Conservation (phyloP, 1,140 invertebrate genomes). For the Marisa cornuarietis region DNA sequence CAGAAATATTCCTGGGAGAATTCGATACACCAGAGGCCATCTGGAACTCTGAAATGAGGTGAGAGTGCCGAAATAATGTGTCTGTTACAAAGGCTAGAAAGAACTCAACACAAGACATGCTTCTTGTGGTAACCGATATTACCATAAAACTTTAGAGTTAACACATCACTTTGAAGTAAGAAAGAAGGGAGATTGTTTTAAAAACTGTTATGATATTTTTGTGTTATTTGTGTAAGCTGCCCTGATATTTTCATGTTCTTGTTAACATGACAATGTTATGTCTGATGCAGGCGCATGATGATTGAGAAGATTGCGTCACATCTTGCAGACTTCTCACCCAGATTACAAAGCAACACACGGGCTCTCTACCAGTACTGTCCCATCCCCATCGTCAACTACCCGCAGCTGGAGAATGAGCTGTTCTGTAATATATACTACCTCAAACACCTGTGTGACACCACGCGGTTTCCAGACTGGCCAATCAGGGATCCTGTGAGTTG, state of each 20-base stretch:
- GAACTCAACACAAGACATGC: too few species aligned
- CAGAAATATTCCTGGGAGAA: conserved; percentile 98
- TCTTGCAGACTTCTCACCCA: conserved; percentile 95
- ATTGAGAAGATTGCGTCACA: conserved; percentile 97
- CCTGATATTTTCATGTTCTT: not conserved
- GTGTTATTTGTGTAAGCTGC: too few species aligned
- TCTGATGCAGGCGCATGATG: conserved; percentile 78
- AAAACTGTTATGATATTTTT: not conserved
- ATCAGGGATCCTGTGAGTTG: conserved; percentile 88
- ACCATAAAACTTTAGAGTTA: too few species aligned
- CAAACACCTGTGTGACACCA: conserved; percentile 91
- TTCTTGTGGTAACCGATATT: too few species aligned
- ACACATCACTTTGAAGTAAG: too few species aligned
- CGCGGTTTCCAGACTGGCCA: conserved; percentile 94
- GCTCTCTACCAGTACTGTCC: conserved; percentile 97
- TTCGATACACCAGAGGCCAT: conserved; percentile 99
- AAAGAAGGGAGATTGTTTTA: not conserved
- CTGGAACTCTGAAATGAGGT: conserved; percentile 74
- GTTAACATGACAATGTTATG: not conserved
- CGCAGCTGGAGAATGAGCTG: conserved; percentile 93
- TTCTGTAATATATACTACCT: conserved; percentile 99
- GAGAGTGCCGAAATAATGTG: conserved; percentile 40
- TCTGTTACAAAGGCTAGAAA: too few species aligned
- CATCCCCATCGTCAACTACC: conserved; percentile 94
- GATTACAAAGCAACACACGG: conserved; percentile 91